Evolutionary conservation across 2,797 vertebrate genomes (phyloP).

Genomic region (Dryobates pubescens): DNA sequence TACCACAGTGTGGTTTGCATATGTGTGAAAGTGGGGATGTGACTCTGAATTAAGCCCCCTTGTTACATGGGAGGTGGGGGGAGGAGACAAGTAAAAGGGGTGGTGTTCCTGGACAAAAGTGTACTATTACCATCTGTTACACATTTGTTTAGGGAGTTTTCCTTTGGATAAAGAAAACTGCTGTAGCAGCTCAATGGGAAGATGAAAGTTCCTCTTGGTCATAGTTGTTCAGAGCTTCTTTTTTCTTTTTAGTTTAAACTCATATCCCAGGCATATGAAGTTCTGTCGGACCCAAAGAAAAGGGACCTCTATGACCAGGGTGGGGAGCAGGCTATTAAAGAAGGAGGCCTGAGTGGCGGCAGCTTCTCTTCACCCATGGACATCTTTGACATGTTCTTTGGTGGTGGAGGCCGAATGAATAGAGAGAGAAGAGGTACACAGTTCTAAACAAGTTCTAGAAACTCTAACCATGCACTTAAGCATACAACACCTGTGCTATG

Average conservation of each 20-base stretch:
- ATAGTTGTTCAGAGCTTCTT: conserved; percentile 66
- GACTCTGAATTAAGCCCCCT: neutral
- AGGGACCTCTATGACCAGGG: conserved; percentile 96
- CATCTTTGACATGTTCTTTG: conserved; percentile 99
- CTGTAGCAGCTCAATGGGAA: neutral
- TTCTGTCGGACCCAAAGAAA: conserved; percentile 95
- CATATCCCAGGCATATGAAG: conserved; percentile 98
- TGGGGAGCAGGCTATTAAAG: conserved; percentile 97
- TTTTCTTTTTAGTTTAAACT: conserved; percentile 89
- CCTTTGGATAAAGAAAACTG: neutral
- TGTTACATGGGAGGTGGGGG: neutral
- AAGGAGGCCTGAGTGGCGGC: conserved; percentile 88
- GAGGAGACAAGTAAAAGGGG: neutral
- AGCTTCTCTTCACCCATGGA: conserved; percentile 93
- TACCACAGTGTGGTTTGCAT: neutral
- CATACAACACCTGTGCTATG: conserved; percentile 41
- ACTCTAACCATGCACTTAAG: conserved; percentile 63
- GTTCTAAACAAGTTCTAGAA: conserved; percentile 69
- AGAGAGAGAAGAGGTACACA: conserved; percentile 92
- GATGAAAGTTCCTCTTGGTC: conserved; percentile 38
- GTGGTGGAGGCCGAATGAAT: conserved; percentile 93
- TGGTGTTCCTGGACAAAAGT: neutral
- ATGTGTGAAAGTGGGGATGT: neutral
- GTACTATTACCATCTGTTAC: neutral
- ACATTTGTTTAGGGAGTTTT: neutral